These are phyloP conservation scores for Propithecus coquereli DNA, from an alignment of 2,113 vertebrate genomes.

Conservation along the genomic window DNA sequence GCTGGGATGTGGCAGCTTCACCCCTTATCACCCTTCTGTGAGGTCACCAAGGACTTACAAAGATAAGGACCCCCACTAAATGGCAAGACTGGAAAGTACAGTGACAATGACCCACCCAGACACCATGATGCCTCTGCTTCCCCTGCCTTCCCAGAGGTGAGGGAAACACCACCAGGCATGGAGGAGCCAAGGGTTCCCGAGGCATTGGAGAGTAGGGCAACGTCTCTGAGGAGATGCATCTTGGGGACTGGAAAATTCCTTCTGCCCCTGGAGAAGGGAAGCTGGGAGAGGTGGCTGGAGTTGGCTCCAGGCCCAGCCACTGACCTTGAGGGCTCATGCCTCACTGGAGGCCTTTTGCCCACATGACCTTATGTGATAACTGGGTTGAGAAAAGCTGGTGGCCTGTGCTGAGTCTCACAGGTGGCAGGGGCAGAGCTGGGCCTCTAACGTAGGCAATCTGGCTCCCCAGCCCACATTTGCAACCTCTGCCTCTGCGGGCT, in stretches of 20 bases:
- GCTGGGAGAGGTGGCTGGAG: neutral
- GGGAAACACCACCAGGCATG: neutral
- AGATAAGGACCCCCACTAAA: neutral
- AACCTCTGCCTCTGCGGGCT: neutral
- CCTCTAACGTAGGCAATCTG: neutral
- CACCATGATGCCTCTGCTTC: neutral
- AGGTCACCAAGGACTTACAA: neutral
- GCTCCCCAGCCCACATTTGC: neutral
- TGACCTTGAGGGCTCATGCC: neutral
- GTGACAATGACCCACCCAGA: neutral
- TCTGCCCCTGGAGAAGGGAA: neutral
- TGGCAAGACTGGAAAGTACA: neutral
- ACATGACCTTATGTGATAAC: too few relatives aligned
- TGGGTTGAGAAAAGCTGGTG: neutral
- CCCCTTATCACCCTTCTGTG: neutral
- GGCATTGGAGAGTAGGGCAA: neutral
- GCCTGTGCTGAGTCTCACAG: neutral
- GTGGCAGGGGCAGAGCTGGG: neutral
- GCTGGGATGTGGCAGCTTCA: neutral
- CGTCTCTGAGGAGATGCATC: neutral
- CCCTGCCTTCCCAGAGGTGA: neutral
- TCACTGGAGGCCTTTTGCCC: rapidly evolving
- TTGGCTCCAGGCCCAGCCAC: neutral
- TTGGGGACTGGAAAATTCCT: neutral
- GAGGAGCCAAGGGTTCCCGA: neutral